A percentile compares a stretch with the other conserved stretches of the same genome.
These are phyloP conservation scores for Staurois parvus DNA, from an alignment of 2,797 vertebrate species.

Conservation along the genomic window DNA sequence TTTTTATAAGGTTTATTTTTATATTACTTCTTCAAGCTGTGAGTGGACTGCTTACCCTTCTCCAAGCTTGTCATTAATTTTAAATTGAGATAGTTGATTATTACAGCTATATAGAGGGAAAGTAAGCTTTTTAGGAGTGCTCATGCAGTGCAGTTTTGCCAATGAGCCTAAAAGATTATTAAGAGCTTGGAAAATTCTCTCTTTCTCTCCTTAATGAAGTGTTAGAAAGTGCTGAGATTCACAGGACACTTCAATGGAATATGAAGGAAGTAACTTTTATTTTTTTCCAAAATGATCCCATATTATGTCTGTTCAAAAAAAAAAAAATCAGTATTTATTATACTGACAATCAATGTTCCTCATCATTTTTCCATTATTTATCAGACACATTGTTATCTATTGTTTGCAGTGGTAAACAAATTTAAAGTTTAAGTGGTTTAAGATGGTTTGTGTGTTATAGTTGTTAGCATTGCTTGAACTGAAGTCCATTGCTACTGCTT, in stretches of 20 bases:
- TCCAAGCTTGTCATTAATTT: no score
- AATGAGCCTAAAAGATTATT: neutral
- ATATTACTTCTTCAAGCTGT: no score
- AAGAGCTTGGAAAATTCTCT: neutral
- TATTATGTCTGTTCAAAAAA: neutral
- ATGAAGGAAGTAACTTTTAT: neutral
- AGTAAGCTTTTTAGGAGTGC: neutral
- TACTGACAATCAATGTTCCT: neutral
- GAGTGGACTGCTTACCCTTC: no score
- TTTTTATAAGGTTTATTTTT: no score
- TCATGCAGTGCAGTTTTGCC: neutral
- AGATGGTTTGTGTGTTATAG: no score
- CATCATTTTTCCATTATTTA: neutral
- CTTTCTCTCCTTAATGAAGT: neutral
- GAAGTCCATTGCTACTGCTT: no score
- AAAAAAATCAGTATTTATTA: neutral
- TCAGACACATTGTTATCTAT: no score
- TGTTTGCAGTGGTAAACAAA: no score
- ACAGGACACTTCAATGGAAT: neutral
- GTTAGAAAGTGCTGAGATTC: neutral
- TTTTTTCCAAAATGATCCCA: neutral
- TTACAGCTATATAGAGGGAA: no score
- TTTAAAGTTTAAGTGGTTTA: no score
- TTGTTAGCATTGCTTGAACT: no score
- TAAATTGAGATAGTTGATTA: no score